These are phyloP conservation scores for Rhodophaea formosa DNA, from an alignment of 2,888 invertebrate species.

Conservation along the genomic window DNA sequence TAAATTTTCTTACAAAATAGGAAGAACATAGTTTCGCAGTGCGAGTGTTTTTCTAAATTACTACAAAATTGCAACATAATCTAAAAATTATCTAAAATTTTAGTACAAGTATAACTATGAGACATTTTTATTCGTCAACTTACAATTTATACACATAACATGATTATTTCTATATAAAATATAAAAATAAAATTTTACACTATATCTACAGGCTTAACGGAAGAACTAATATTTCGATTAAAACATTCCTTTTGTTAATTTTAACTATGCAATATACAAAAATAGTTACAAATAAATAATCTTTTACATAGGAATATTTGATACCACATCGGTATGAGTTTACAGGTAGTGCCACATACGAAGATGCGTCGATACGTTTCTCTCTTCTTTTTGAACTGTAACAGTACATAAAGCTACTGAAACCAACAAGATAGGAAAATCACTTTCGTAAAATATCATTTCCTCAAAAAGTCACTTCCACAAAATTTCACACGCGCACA, in stretches of 20 bases:
- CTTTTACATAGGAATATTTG: conserved; percentile 66
- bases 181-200: conserved; percentile 49
- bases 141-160: conserved; percentile 73
- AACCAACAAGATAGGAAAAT: too few species aligned
- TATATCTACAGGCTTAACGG: conserved; percentile 74
- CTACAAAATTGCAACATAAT: conserved; percentile 59
- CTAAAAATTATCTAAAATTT: conserved; percentile 63
- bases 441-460: too few species aligned
- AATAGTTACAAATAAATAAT: conserved; percentile 78
- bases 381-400: too few species aligned
- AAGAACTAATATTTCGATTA: conserved; percentile 58
- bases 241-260: conserved; percentile 46
- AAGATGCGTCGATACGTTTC: too few species aligned
- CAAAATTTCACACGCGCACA: too few species aligned
- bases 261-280: conserved; percentile 67
- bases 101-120: conserved; percentile 70
- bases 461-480: too few species aligned
- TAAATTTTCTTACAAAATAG: conserved; percentile 77
- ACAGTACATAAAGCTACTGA: too few species aligned
- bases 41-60: conserved; percentile 62
- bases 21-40: conserved; percentile 73
- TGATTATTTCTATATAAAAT: conserved; percentile 43
- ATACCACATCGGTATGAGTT: conserved; percentile 48
- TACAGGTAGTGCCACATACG: conserved; percentile 14
- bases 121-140: conserved; percentile 66